Evolutionary conservation across 1,140 invertebrate genomes (phyloP).

Genomic region (Bombus pyrosoma): DNA sequence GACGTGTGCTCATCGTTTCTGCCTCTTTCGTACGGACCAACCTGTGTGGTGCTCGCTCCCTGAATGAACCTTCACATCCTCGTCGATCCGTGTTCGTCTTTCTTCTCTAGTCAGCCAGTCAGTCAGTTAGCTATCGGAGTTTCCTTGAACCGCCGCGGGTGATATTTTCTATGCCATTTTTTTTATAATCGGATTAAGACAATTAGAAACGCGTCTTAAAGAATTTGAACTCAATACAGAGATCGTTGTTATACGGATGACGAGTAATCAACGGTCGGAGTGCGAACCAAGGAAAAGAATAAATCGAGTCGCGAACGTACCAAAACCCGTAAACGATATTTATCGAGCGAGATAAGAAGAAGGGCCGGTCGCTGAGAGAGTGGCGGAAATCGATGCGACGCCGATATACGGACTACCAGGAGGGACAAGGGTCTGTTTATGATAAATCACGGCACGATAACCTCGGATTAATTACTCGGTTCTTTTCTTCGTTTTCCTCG

Average conservation of each 20-base stretch:
- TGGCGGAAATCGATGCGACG: constrained; percentile 13
- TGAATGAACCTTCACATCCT: constrained; percentile 46
- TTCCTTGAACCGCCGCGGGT: constrained; percentile 63
- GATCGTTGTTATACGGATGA: no score
- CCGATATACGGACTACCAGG: not conserved
- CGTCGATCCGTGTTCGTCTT: constrained; percentile 55
- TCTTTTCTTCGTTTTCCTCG: not conserved
- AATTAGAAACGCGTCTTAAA: not conserved
- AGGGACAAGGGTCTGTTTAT: constrained; percentile 18
- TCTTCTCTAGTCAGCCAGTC: constrained; percentile 61
- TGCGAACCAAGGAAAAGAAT: not conserved
- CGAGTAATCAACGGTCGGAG: not conserved
- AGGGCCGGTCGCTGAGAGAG: not conserved
- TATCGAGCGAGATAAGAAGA: not conserved
- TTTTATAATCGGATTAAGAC: not conserved
- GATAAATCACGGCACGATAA: constrained; percentile 58
- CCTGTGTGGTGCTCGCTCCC: constrained; percentile 64
- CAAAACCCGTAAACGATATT: not conserved
- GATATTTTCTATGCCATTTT: not conserved
- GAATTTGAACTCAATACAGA: not conserved
- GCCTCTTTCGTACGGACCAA: constrained; percentile 70
- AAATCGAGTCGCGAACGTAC: not conserved
- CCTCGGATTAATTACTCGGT: constrained; percentile 57
- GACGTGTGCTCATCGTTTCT: constrained; percentile 68
- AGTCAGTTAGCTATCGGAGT: constrained; percentile 54